Base-by-base conservation (phyloP, 2,888 invertebrate genomes). In the Amphipyra berbera region DNA sequence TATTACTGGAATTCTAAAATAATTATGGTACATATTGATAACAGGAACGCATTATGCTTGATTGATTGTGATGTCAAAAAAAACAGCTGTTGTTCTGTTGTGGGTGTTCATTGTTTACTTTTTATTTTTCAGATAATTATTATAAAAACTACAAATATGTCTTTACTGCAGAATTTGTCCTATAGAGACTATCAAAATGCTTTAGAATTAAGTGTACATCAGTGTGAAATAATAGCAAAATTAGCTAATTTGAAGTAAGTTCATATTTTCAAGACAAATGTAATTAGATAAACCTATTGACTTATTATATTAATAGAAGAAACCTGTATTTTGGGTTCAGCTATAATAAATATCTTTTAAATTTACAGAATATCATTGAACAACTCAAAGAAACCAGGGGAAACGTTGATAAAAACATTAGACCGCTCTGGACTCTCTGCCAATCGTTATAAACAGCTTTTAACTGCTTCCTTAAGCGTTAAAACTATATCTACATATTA, bases 171-270 rank as follows among this genome's bases (percentile, higher is more conserved):
- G 66, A 86, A 79, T 48, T 81, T 95, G 60, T 65, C 91, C 0
- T 93, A 89, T 64, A 76, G 64, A 76, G 93, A 94, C 67, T 93
- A 91, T 73, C 85, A 89, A 80, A 85, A 79, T 61, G 90, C 87
- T 13, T 75, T 82, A 60, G 73, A 79, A 7, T 80, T 95, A 10
- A 83, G 84, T 42, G 64, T 76, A 42, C 88, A 88, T 58, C 85
- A 88, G 60, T 95, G 95, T 77, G 90, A 93, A 81, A 78, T 84
- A 33, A 87, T 95, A 68, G 88, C 92, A 8, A 88, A 85, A 67
- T 63, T 91, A 54, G 90, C 92, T 9, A 83, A 89, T 40, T 63
- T 94, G 30, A 83, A 86, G 95, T 95, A 83, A 84, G 88, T 73
- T 46, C 2, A 6, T 21, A 21, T 12, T 35, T 33, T 49, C n/a